These are phyloP conservation scores for Cataglyphis albicans DNA, from an alignment of 2,888 invertebrate genomes.

Conservation along the genomic window DNA sequence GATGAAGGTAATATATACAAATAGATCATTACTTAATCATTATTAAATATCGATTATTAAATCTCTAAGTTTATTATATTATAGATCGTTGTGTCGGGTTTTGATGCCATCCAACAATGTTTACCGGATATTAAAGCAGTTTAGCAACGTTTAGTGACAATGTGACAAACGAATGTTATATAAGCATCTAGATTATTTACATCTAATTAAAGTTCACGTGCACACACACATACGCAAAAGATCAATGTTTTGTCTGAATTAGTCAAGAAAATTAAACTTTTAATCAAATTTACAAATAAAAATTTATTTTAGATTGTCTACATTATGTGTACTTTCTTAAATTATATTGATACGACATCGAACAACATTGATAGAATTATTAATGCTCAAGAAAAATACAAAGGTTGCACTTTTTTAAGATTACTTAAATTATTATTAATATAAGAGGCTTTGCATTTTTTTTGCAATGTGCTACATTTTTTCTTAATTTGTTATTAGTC, in stretches of 20 bases:
- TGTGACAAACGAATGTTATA: not conserved
- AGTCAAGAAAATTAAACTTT: not conserved
- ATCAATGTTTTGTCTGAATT: not conserved
- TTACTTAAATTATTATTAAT: conserved; percentile 24
- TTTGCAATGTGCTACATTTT: conserved; percentile 8
- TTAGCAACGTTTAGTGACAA: not conserved
- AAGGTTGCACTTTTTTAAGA: not conserved
- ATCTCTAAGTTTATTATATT: conserved; percentile 63
- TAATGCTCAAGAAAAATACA: conserved; percentile 11
- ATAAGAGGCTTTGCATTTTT: conserved; percentile 8
- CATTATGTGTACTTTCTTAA: not conserved
- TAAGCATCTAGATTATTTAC: conserved; percentile 6
- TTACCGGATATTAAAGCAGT: conserved; percentile 24
- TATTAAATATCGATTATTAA: conserved; percentile 9
- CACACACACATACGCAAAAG: not conserved
- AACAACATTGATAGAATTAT: conserved; percentile 8
- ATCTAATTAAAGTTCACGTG: not conserved
- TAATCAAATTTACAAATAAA: conserved; percentile 4
- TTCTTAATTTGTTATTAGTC: not conserved
- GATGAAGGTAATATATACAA: conserved; percentile 74
- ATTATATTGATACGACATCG: conserved; percentile 4
- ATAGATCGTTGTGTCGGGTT: conserved; percentile 75
- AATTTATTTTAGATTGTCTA: conserved; percentile 36
- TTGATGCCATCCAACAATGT: conserved; percentile 72
- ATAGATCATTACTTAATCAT: not conserved